Percentiles rank a stretch among this genome's conserved stretches.
phyloP scores from a whole-genome alignment of 2,888 invertebrate genomes.

The Hypolimnas misippus region DNA sequence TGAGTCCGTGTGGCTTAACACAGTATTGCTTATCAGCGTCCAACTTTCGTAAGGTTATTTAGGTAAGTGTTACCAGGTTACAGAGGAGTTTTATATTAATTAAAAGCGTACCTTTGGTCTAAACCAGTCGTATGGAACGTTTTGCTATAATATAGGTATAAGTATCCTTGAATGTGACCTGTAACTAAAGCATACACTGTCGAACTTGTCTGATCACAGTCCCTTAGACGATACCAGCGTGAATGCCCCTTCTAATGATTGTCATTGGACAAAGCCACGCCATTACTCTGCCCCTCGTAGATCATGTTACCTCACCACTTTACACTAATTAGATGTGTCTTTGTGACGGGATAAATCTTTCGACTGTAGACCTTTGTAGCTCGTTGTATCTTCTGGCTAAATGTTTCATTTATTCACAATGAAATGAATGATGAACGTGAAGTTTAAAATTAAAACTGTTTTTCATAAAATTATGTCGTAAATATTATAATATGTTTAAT shows the following conservation, averaged over 20 bases:
- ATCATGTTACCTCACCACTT: slow-evolving; percentile 4
- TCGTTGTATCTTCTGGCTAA: not conserved
- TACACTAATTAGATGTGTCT: slow-evolving; percentile 10
- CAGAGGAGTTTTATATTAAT: too few relatives aligned
- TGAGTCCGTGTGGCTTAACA: too few relatives aligned
- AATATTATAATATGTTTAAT: too few relatives aligned
- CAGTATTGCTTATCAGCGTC: too few relatives aligned
- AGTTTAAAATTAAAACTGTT: too few relatives aligned
- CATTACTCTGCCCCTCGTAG: not conserved
- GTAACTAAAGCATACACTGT: not conserved
- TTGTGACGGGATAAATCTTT: not conserved
- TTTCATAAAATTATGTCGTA: too few relatives aligned
- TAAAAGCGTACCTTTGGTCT: too few relatives aligned
- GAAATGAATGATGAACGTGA: too few relatives aligned
- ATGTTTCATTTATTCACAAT: too few relatives aligned
- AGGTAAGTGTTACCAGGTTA: too few relatives aligned
- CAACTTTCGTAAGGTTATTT: too few relatives aligned
- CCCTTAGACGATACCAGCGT: not conserved
- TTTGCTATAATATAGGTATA: not conserved
- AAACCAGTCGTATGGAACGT: too few relatives aligned
- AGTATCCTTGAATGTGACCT: slow-evolving; percentile 1
- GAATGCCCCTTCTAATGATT: not conserved
- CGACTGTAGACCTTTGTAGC: not conserved
- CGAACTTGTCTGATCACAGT: not conserved
- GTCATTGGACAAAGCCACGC: slow-evolving; percentile 5